Percentiles rank a stretch among this genome's conserved stretches.
These are phyloP conservation scores for Nycticorax nycticorax DNA, from an alignment of 2,113 vertebrate genomes.

Conservation along the genomic window DNA sequence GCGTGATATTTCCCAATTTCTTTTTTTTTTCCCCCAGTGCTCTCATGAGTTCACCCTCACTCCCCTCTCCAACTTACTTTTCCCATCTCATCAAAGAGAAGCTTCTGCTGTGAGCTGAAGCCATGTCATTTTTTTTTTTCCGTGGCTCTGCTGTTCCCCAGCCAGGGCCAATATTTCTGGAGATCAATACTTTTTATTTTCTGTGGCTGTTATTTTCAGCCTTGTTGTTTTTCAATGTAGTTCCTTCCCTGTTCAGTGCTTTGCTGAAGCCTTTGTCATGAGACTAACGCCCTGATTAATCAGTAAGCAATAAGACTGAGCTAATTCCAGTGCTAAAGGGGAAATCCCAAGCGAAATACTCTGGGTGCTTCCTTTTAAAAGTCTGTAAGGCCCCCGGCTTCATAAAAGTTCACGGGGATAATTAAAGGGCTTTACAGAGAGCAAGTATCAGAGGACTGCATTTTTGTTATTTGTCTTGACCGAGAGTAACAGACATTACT, in stretches of 20 bases:
- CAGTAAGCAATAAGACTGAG: background rate
- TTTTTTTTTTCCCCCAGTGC: background rate
- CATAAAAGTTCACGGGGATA: background rate
- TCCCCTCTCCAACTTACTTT: background rate
- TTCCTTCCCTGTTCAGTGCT: background rate
- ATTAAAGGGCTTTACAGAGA: background rate
- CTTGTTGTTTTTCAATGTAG: background rate
- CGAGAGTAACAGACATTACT: fast-evolving
- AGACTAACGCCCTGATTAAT: background rate
- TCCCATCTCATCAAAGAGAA: background rate
- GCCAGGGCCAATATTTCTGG: background rate
- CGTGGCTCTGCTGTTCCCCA: background rate
- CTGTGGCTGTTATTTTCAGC: background rate
- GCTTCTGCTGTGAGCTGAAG: background rate
- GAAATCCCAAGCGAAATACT: background rate
- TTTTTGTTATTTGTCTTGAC: background rate
- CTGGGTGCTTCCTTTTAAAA: background rate
- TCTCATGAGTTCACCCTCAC: background rate
- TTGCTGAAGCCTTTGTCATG: background rate
- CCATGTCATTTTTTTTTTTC: background rate
- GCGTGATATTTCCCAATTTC: background rate
- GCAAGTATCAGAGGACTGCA: background rate
- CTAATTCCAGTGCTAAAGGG: background rate
- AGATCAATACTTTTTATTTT: constrained; percentile 8
- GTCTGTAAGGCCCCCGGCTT: background rate